phyloP scores from a whole-genome alignment of 2,113 vertebrate genomes.

The Calypte anna region DNA sequence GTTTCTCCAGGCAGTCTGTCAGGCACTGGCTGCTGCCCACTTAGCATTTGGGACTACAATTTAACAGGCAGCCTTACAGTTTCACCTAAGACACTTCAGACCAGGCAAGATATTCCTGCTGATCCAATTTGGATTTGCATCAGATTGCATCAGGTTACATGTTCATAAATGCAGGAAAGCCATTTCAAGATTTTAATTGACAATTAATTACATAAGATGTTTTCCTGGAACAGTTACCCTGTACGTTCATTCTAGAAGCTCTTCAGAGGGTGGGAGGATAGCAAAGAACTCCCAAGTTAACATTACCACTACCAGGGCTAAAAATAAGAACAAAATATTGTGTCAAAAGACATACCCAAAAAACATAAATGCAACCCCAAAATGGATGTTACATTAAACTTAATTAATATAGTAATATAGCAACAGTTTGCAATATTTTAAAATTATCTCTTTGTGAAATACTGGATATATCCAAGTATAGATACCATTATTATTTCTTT shows the following conservation, averaged over 20 bases:
- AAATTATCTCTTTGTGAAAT: not conserved
- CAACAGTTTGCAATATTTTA: not conserved
- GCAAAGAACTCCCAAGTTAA: not conserved
- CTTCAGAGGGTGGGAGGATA: not conserved
- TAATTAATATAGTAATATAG: not conserved
- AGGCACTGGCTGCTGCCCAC: not conserved
- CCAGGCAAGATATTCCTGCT: not conserved
- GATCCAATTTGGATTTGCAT: not conserved
- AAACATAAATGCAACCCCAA: not conserved
- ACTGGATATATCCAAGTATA: not conserved
- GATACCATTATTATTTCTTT: not conserved
- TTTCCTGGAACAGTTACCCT: not conserved
- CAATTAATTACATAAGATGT: not conserved
- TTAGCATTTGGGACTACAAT: accelerated
- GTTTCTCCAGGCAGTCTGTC: not conserved
- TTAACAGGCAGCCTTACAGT: not conserved
- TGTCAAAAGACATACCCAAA: not conserved
- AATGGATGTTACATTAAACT: not conserved
- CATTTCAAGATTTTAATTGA: not conserved
- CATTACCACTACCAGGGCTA: not conserved
- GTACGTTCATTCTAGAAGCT: not conserved
- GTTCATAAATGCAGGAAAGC: not conserved
- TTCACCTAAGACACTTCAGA: not conserved
- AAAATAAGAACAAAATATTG: not conserved
- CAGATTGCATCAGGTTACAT: not conserved